Evolutionary conservation across 1,140 invertebrate genomes (phyloP).

Genomic region (Pseudomyrmex sp.): DNA sequence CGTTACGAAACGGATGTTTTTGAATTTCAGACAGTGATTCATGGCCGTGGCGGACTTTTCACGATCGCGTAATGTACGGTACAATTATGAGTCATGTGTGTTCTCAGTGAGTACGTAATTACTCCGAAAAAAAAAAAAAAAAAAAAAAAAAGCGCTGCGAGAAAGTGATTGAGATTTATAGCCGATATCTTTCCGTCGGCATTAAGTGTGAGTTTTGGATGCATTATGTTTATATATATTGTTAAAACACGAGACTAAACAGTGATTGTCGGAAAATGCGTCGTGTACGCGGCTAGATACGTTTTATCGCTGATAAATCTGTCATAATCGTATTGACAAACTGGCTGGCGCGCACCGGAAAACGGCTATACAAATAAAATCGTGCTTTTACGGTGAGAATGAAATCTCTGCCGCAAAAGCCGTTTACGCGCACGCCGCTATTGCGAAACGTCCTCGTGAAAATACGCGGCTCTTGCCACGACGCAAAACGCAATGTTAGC

Average conservation of each 20-base stretch:
- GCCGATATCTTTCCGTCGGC: neutral
- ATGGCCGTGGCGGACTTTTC: slow-evolving; percentile 7
- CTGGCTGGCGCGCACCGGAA: slow-evolving; percentile 22
- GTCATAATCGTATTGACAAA: slow-evolving; percentile 60
- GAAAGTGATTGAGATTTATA: neutral
- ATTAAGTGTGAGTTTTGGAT: neutral
- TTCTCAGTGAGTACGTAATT: neutral
- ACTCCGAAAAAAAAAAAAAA: neutral
- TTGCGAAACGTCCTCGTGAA: slow-evolving; percentile 39
- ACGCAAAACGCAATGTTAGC: neutral
- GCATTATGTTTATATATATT: neutral
- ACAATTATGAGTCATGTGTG: neutral
- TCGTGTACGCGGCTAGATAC: slow-evolving; percentile 6
- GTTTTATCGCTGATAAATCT: slow-evolving; percentile 57
- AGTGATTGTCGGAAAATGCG: neutral
- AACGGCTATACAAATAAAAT: slow-evolving; percentile 58
- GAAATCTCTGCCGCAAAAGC: slow-evolving; percentile 29
- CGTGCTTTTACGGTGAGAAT: slow-evolving; percentile 37
- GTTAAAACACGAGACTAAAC: neutral
- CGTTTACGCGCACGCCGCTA: slow-evolving; percentile 23
- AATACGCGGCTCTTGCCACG: slow-evolving; percentile 9
- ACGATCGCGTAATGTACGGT: neutral
- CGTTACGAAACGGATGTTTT: slow-evolving; percentile 14
- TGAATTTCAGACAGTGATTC: slow-evolving; percentile 6
- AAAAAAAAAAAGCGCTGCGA: neutral